phyloP scores from a whole-genome alignment of 2,113 vertebrate genomes.

The Sisor rabdophorus region DNA sequence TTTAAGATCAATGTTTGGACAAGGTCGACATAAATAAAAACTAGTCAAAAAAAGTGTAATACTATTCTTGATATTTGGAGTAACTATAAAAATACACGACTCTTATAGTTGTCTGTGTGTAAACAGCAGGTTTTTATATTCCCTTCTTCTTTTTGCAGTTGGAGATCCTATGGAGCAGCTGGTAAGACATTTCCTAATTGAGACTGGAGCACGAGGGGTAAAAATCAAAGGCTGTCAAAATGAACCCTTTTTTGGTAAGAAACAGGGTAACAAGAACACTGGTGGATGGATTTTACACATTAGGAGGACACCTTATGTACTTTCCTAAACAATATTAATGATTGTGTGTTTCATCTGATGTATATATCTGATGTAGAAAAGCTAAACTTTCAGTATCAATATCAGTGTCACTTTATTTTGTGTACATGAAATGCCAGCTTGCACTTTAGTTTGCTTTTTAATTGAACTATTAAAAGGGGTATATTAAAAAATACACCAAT shows the following conservation, averaged over 20 bases:
- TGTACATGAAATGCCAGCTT: too few species aligned
- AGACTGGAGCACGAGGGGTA: slow-evolving; percentile 84
- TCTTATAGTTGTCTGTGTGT: background rate
- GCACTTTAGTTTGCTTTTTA: too few species aligned
- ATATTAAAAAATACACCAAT: too few species aligned
- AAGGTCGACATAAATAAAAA: background rate
- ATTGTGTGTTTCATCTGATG: background rate
- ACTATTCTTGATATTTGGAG: background rate
- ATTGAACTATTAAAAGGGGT: too few species aligned
- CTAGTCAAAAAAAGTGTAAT: background rate
- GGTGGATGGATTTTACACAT: background rate
- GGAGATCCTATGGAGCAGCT: slow-evolving; percentile 83
- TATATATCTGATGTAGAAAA: too few species aligned
- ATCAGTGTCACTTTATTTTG: background rate
- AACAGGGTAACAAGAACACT: background rate
- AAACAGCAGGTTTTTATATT: background rate
- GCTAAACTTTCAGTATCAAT: too few species aligned
- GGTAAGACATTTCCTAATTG: slow-evolving; percentile 88
- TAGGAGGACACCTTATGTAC: background rate
- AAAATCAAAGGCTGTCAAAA: slow-evolving; percentile 90
- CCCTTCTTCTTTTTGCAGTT: slow-evolving; percentile 36
- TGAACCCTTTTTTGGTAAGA: slow-evolving; percentile 84
- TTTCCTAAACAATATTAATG: background rate
- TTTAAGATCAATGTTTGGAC: too few species aligned
- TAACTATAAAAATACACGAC: background rate